Base-by-base conservation (phyloP, 1,140 invertebrate genomes). In the Mercenaria mercenaria region DNA sequence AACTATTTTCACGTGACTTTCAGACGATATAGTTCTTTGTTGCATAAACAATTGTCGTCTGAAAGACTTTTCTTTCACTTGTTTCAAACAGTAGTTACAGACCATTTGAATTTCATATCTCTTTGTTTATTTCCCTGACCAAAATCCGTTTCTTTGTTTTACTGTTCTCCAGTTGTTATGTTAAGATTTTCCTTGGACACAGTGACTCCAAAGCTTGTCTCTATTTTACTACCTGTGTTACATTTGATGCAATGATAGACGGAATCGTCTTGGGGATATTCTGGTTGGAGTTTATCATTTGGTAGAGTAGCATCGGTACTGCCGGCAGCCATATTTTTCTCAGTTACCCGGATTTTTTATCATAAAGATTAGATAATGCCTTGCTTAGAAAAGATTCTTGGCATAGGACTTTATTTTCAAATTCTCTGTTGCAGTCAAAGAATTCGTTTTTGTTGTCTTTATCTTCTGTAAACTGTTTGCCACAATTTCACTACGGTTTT, bases 1-100 rank as follows among this genome's bases (percentile, higher is more conserved):
- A n/a, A n/a, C n/a, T n/a, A n/a, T n/a, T n/a, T n/a, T n/a, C n/a
- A n/a, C n/a, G n/a, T n/a, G n/a, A n/a, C n/a, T n/a, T n/a, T n/a
- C n/a, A n/a, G n/a, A n/a, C n/a, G n/a, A n/a, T n/a, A n/a, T n/a
- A n/a, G n/a, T n/a, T n/a, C n/a, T n/a, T n/a, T n/a, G n/a, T n/a
- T n/a, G n/a, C n/a, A n/a, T n/a, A n/a, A n/a, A n/a, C n/a, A n/a
- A n/a, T n/a, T n/a, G n/a, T n/a, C n/a, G n/a, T n/a, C 10, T 56
- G 15, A 13, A n/a, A 67, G 4, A n/a, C 8, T 61, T 61, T n/a
- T 13, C 10, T 61, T 4, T n/a, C n/a, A 8, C n/a, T 10, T 34
- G 8, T 10, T 56, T 77, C 37, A 87, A 32, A 87, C 84, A 87
- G 69, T 87, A 1, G 84, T 87, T 32, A 87, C 84, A 0, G 84